Evolutionary conservation across 2,888 invertebrate genomes (phyloP).

Genomic region (Bruchidius siliquastri): DNA sequence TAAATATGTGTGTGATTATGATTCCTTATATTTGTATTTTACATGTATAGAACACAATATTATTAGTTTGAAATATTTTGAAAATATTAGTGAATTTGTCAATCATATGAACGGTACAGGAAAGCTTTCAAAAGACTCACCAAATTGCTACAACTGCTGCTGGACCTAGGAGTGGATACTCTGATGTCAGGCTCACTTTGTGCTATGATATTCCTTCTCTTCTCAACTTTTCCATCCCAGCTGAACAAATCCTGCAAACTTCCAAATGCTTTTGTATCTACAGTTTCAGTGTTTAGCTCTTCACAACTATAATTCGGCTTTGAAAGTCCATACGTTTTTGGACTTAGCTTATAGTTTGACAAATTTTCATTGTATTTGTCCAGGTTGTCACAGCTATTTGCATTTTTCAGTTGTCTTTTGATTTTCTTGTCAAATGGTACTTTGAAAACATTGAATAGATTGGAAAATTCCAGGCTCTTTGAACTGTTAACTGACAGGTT

Average conservation of each 20-base stretch:
- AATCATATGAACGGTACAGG: too few species aligned
- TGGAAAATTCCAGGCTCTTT: slow-evolving; percentile 52
- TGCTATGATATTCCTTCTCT: slow-evolving; percentile 38
- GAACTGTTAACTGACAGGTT: slow-evolving; percentile 58
- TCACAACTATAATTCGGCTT: slow-evolving; percentile 43
- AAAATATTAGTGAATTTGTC: too few species aligned
- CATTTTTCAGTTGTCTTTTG: slow-evolving; percentile 33
- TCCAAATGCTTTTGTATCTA: slow-evolving; percentile 51
- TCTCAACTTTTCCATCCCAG: slow-evolving; percentile 24
- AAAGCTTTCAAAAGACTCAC: slow-evolving; percentile 21
- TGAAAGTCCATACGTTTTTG: slow-evolving; percentile 59
- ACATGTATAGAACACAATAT: too few species aligned
- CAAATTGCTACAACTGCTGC: slow-evolving; percentile 22
- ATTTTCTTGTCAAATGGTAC: slow-evolving; percentile 37
- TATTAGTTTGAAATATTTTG: too few species aligned
- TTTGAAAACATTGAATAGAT: slow-evolving; percentile 39
- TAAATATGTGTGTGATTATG: neutral
- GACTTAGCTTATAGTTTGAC: slow-evolving; percentile 56
- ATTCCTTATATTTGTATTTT: neutral
- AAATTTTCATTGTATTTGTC: slow-evolving; percentile 39
- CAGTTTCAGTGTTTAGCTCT: slow-evolving; percentile 37
- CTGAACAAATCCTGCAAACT: slow-evolving; percentile 61
- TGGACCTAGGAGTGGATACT: slow-evolving; percentile 29
- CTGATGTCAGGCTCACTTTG: slow-evolving; percentile 66
- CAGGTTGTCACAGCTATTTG: slow-evolving; percentile 41